Evolutionary conservation across 2,888 invertebrate species (phyloP).

Genomic region (Drosophila melanosoma): DNA sequence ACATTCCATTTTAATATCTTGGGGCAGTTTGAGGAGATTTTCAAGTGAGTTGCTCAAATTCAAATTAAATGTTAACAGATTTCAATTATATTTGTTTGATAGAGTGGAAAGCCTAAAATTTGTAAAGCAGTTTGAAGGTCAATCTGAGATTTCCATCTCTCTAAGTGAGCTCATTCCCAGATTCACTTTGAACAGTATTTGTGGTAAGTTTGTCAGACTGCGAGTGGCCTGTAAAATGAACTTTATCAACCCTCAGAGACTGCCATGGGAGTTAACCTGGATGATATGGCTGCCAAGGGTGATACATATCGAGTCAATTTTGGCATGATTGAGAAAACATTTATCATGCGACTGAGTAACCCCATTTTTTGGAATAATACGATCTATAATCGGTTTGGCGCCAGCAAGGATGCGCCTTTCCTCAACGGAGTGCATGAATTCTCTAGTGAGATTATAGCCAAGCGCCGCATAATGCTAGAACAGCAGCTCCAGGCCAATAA

Average conservation of each 20-base stretch:
- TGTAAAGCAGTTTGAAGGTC: slow-evolving; percentile 48
- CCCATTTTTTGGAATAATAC: slow-evolving; percentile 56
- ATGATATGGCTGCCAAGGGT: slow-evolving; percentile 74
- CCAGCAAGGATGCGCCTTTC: slow-evolving; percentile 46
- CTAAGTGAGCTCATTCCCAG: slow-evolving; percentile 77
- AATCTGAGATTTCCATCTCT: slow-evolving; percentile 45
- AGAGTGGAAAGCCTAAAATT: slow-evolving; percentile 81
- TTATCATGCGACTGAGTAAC: slow-evolving; percentile 71
- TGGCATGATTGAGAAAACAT: slow-evolving; percentile 67
- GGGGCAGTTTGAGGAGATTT: slow-evolving; percentile 77
- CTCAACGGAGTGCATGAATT: slow-evolving; percentile 72
- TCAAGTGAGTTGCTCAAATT: slow-evolving; percentile 62
- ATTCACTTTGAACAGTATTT: slow-evolving; percentile 79
- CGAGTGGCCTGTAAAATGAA: neutral
- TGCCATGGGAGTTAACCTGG: slow-evolving; percentile 77
- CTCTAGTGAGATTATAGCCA: slow-evolving; percentile 80
- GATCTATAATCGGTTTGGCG: slow-evolving; percentile 58
- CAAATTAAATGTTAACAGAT: too few relatives aligned
- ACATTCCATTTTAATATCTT: slow-evolving; percentile 82
- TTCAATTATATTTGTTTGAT: neutral
- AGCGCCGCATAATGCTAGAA: slow-evolving; percentile 63
- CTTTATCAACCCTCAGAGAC: slow-evolving; percentile 65
- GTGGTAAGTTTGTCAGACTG: slow-evolving; percentile 54
- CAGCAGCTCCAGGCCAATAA: slow-evolving; percentile 29
- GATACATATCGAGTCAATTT: slow-evolving; percentile 74